Conservation (phyloP, 2,888 invertebrate genomes). For the Epinotia brunnichana region DNA sequence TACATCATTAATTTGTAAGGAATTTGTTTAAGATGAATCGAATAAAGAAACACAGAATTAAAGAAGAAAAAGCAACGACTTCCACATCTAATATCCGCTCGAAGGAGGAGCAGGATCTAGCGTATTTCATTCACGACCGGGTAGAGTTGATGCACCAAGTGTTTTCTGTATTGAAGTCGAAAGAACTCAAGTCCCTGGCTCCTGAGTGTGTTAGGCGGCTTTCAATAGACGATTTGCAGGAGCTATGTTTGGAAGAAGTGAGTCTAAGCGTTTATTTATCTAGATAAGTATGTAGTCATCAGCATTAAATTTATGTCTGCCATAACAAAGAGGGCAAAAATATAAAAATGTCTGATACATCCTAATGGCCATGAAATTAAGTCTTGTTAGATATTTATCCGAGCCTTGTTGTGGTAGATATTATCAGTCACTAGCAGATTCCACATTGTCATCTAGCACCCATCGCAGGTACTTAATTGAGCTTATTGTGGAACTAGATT, state of each 20-base stretch:
- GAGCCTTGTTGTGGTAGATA: no score
- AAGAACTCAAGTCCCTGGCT: slow-evolving; percentile 82
- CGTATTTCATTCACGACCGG: slow-evolving; percentile 84
- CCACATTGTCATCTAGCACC: no score
- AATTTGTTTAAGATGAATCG: slow-evolving; percentile 48
- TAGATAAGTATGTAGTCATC: no score
- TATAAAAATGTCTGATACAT: no score
- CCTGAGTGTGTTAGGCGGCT: slow-evolving; percentile 79
- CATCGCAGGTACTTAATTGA: no score
- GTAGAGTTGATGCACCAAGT: slow-evolving; percentile 85
- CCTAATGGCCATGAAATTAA: no score
- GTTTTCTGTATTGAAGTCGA: slow-evolving; percentile 82
- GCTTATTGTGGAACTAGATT: no score
- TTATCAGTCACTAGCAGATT: no score
- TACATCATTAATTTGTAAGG: neutral
- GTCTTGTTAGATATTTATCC: no score
- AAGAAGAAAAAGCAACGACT: slow-evolving; percentile 63
- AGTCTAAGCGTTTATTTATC: slow-evolving; percentile 15
- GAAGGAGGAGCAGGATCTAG: slow-evolving; percentile 78
- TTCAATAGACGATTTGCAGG: slow-evolving; percentile 81
- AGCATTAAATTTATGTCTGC: no score
- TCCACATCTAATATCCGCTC: slow-evolving; percentile 55
- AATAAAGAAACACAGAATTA: slow-evolving; percentile 64
- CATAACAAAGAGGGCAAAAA: no score
- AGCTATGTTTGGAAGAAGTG: slow-evolving; percentile 85